Base-by-base conservation (phyloP, 2,797 vertebrate genomes). In the Anguilla anguilla region DNA sequence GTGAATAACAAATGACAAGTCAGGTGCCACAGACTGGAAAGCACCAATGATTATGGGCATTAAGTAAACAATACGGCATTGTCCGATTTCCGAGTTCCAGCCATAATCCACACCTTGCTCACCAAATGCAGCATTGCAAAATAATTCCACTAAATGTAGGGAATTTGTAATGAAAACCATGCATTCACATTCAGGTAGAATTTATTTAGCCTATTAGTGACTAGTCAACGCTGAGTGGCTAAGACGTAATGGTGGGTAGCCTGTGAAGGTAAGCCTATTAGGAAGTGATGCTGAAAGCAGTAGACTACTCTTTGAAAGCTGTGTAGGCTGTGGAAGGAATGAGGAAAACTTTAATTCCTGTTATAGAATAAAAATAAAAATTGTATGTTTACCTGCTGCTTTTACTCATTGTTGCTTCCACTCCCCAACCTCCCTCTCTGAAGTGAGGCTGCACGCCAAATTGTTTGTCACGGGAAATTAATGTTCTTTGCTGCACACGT, bases 121-220 rank as follows among this genome's bases (percentile, higher is more conserved):
- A 4, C 83, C n/a, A 6, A 28, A 28, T 4, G 83, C 13, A 84
- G 25, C 57, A 57, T 28, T 22, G 28, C 7, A 61, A 39, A 17
- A 51, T n/a, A n/a, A 10, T 53, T 84, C 53, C 51, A 10, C 11
- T 11, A 61, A 17, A 61, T 84, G 1, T 57, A 35, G 7, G 3
- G 85, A 49, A 7, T 31, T 86, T 61, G 49, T 11, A 39, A 85
- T 67, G 3, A 86, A 86, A 86, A 84, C 74, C 64, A 83, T 43
- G 57, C 43, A 0, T 46, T 46, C 43, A 46, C 79, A 87, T 31
- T 57, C 31, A 77, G 35, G 77, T 53, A 49, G n/a, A 15, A 31
- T 31, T 87, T 87, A 81, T 87, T 89, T 90, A 74, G 86, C 79
- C 85, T 91, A 88, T n/a, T 88, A 88, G 91, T 91, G 87, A 89